A percentile compares a stretch with the other conserved stretches of the same genome.
Evolutionary conservation across 2,113 vertebrate species (phyloP).

Genomic region (Lanius collurio): DNA sequence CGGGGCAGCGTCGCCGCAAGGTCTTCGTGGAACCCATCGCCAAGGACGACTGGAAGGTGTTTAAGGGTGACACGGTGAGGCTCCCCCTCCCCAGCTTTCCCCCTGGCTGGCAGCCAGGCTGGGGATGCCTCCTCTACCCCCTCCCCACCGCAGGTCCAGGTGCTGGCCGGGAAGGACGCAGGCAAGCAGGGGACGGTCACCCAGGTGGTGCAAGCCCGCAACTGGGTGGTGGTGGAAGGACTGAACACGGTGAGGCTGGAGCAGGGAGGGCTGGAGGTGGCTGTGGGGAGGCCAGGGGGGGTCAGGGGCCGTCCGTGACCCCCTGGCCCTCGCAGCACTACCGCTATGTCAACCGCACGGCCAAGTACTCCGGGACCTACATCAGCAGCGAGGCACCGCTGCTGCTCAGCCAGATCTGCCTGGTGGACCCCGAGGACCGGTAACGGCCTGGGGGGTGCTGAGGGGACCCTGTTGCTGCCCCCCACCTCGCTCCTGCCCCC

Average conservation of each 20-base stretch:
- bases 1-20: constrained; percentile 76
- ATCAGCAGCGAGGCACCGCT: constrained; percentile 87
- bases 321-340: constrained; percentile 72
- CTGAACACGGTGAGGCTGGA: constrained; percentile 83
- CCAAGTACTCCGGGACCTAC: constrained; percentile 77
- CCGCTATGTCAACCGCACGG: constrained; percentile 78
- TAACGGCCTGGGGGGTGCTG: neutral
- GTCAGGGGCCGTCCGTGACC: accelerated
- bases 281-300: accelerated
- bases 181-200: constrained; percentile 87
- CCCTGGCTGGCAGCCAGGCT: neutral
- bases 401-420: constrained; percentile 78
- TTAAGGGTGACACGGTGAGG: constrained; percentile 85
- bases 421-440: constrained; percentile 89
- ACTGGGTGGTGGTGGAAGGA: constrained; percentile 90
- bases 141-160: constrained; percentile 77
- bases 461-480: neutral
- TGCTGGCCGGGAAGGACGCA: constrained; percentile 84
- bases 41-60: constrained; percentile 81
- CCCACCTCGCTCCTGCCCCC: accelerated
- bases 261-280: neutral
- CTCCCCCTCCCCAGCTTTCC: neutral
- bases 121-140: no score
- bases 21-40: constrained; percentile 83
- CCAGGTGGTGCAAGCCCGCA: constrained; percentile 85